phyloP scores from a whole-genome alignment of 2,888 invertebrate species.

The Drosophila anomelani region DNA sequence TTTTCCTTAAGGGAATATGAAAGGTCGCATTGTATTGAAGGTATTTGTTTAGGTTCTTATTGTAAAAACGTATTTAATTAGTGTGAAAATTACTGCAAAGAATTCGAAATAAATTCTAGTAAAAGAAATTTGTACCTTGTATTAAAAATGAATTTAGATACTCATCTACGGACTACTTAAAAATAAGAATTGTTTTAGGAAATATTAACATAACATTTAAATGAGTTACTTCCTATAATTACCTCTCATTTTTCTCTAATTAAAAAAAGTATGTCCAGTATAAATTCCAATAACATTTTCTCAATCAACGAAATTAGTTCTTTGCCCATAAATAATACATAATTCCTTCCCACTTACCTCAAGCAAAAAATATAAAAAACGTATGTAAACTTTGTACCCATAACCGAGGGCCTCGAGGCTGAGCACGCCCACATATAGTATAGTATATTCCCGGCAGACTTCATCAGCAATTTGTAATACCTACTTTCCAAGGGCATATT shows the following conservation, averaged over 20 bases:
- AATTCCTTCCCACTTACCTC: neutral
- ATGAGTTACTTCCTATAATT: too few species aligned
- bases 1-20: neutral
- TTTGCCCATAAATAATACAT: neutral
- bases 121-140: too few species aligned
- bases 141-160: too few species aligned
- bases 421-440: constrained; percentile 27
- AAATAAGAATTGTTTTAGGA: too few species aligned
- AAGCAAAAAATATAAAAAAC: constrained; percentile 5
- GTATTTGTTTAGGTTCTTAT: neutral
- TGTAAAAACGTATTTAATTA: neutral
- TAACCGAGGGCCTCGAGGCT: neutral
- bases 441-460: constrained; percentile 42
- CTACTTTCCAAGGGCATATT: constrained; percentile 52
- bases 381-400: constrained; percentile 3
- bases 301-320: neutral
- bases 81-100: neutral
- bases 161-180: too few species aligned
- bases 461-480: constrained; percentile 59
- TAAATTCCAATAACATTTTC: neutral
- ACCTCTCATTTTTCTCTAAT: too few species aligned
- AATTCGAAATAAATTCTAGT: neutral
- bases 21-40: too few species aligned
- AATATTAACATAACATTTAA: too few species aligned
- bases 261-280: neutral